These are phyloP conservation scores for Drosophila helvetica DNA, from an alignment of 2,888 invertebrate genomes.

Conservation along the genomic window DNA sequence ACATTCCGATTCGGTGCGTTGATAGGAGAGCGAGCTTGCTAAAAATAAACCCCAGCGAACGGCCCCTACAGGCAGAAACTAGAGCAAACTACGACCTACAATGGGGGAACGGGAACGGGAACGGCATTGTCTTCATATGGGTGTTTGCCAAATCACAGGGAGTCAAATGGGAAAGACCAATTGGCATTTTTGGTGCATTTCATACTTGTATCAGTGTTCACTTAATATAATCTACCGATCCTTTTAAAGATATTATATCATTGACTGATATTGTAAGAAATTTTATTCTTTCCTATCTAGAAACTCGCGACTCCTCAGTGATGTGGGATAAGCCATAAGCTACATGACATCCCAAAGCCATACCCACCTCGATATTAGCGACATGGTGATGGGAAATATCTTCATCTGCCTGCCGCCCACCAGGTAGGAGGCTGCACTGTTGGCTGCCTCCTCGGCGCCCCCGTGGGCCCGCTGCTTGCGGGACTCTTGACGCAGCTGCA, in stretches of 20 bases:
- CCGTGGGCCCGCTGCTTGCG: constrained; percentile 80
- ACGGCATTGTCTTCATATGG: too few relatives aligned
- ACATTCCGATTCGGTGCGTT: constrained; percentile 64
- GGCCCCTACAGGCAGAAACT: constrained; percentile 10
- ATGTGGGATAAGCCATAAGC: too few relatives aligned
- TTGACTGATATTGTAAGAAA: too few relatives aligned
- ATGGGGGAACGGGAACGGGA: neutral
- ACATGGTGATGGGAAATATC: constrained; percentile 89
- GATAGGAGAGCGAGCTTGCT: constrained; percentile 44
- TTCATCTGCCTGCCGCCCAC: constrained; percentile 89
- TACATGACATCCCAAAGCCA: too few relatives aligned
- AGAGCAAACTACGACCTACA: constrained; percentile 20
- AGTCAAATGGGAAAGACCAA: neutral
- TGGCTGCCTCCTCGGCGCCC: constrained; percentile 84
- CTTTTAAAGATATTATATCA: too few relatives aligned
- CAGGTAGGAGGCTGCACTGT: constrained; percentile 84
- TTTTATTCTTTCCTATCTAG: too few relatives aligned
- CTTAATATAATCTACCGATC: too few relatives aligned
- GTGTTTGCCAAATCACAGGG: too few relatives aligned
- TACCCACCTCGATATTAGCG: constrained; percentile 88
- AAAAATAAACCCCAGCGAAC: constrained; percentile 35
- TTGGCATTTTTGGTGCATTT: neutral
- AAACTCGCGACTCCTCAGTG: neutral
- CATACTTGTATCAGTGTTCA: too few relatives aligned
- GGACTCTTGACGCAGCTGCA: constrained; percentile 85